phyloP scores from a whole-genome alignment of 2,797 vertebrate genomes.

The Cyprinella venusta region DNA sequence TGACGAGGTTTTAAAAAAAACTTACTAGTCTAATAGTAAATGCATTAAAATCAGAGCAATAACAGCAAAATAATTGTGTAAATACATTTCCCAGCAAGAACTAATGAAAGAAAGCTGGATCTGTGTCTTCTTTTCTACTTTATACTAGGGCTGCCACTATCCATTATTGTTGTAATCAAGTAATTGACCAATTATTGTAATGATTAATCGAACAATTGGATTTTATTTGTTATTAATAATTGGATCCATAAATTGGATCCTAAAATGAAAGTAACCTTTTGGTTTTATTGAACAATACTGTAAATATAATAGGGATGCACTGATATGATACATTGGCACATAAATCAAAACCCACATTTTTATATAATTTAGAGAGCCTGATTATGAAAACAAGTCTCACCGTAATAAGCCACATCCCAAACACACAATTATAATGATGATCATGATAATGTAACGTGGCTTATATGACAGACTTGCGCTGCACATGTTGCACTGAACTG shows the following conservation, averaged over 20 bases:
- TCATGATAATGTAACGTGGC: too few species aligned
- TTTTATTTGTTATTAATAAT: neutral
- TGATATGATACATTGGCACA: too few species aligned
- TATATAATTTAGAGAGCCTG: too few species aligned
- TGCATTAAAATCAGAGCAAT: neutral
- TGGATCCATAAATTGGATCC: neutral
- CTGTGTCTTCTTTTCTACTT: neutral
- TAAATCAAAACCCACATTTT: too few species aligned
- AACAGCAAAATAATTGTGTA: neutral
- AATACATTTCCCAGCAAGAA: neutral
- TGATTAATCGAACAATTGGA: neutral
- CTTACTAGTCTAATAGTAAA: neutral
- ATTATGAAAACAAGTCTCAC: too few species aligned
- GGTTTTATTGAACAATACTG: neutral
- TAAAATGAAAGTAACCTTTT: neutral
- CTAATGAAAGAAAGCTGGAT: neutral
- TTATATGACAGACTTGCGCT: too few species aligned
- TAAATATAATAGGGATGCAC: neutral
- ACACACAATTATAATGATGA: too few species aligned
- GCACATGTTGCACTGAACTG: too few species aligned
- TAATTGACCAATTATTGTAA: neutral
- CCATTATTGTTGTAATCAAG: neutral
- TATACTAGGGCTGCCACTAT: neutral
- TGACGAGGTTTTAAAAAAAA: neutral
- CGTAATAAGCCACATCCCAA: too few species aligned